Evolutionary conservation across 2,113 vertebrate species (phyloP), one percentile per base, ranked within the genome.

Genomic region (Lagopus leucura): DNA sequence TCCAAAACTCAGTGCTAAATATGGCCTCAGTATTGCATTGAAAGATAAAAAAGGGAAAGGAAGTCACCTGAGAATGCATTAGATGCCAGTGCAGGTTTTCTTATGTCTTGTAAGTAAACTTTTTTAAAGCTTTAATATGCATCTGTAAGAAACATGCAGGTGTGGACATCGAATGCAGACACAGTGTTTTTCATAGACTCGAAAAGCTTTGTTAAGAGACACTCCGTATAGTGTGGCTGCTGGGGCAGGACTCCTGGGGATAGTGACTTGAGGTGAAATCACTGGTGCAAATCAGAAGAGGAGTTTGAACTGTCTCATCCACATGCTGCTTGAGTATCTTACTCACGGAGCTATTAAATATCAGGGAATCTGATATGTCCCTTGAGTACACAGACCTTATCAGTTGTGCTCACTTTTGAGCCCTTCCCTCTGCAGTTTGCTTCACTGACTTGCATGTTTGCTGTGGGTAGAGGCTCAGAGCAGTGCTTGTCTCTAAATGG

Each of bases 371-470:
- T 72, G 74, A 54, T 25, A 66, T 48, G 43, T 48, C 38, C 50
- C 70, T 43, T 36, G 52, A 14, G 48, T 40, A 20, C 38, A 14
- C 1, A 32, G n/a, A 52, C 22, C 34, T 81, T 78, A 61, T 6
- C 65, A 63, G 69, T 22, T 24, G 0, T 4, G 6, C 7, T 67
- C 21, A 2, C 50, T 36, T 36, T 25, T 22, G 42, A 50, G 13
- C 22, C 67, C 85, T 82, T 67, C 13, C 21, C 24, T n/a, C 22
- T 2, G 13, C 45, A 48, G 81, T 32, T 24, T 38, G n/a, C 64
- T 40, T 24, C 17, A 7, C 43, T 20, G 50, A 6, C 36, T 30
- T 28, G 12, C 13, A 4, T 0, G 0, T 3, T 61, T 48, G 48
- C 74, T 70, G 27, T 11, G n/a, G 47, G 42, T 40, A 3, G 36